Conservation (phyloP, 2,797 vertebrate genomes). For the Lateolabrax maculatus region DNA sequence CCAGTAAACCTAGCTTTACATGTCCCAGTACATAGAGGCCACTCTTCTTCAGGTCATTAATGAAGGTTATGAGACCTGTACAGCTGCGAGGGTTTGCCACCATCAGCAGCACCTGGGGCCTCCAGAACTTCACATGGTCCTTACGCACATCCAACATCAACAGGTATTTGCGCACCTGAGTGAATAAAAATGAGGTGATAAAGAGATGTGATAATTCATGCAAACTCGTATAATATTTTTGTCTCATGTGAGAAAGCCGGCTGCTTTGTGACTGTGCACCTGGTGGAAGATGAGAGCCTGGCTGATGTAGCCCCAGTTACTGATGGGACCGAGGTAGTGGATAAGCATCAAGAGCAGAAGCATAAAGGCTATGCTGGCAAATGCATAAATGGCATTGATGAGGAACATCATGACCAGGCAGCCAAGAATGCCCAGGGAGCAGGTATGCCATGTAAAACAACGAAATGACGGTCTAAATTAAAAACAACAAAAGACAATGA, state of each 20-base stretch:
- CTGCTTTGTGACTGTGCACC: constrained; percentile 64
- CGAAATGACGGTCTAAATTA: constrained; percentile 83
- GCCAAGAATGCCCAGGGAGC: constrained; percentile 86
- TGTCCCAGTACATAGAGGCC: constrained; percentile 88
- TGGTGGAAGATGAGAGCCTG: constrained; percentile 91
- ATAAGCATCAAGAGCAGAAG: constrained; percentile 87
- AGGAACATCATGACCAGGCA: constrained; percentile 90
- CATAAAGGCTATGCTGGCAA: constrained; percentile 87
- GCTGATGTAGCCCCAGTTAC: constrained; percentile 90
- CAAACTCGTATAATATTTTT: too few species aligned
- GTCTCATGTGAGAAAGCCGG: not conserved
- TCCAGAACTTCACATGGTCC: constrained; percentile 90
- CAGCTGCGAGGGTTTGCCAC: constrained; percentile 84
- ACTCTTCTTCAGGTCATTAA: constrained; percentile 89
- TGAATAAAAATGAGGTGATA: not conserved
- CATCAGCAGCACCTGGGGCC: constrained; percentile 87
- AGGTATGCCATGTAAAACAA: constrained; percentile 90
- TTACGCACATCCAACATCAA: constrained; percentile 87
- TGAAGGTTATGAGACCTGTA: constrained; percentile 82
- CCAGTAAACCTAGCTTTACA: constrained; percentile 85
- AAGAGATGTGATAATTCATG: not conserved
- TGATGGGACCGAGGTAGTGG: constrained; percentile 86
- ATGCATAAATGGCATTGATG: constrained; percentile 87
- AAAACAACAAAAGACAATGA: not conserved
- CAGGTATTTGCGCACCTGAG: constrained; percentile 86